A percentile compares a stretch with the other conserved stretches of the same genome.
phyloP scores from a whole-genome alignment of 92 coral and sea anemone genomes.

The Phymanthus crucifer region DNA sequence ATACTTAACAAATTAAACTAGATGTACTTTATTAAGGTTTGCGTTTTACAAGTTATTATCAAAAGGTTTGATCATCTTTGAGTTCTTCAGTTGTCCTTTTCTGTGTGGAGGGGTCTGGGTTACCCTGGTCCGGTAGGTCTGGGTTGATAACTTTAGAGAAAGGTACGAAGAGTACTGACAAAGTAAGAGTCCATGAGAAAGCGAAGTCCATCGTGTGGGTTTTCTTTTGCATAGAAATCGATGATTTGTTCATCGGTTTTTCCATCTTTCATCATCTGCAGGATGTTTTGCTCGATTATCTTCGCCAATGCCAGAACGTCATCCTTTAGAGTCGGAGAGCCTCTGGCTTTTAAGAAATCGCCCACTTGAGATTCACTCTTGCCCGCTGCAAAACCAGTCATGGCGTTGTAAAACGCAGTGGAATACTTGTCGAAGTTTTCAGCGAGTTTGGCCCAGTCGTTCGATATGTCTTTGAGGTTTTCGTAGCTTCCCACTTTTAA shows the following conservation, averaged over 20 bases:
- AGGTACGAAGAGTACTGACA: conserved; percentile 61
- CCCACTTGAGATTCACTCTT: conserved; percentile 45
- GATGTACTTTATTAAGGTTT: too few relatives aligned
- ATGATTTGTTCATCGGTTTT: conserved; percentile 61
- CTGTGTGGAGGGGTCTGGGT: not conserved
- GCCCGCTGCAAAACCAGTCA: conserved; percentile 56
- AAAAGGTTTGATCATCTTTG: not conserved
- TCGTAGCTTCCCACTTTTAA: conserved; percentile 56
- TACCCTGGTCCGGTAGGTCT: too few relatives aligned
- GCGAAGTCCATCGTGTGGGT: conserved; percentile 66
- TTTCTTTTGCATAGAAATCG: conserved; percentile 66
- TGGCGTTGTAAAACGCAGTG: conserved; percentile 59
- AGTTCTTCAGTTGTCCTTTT: not conserved
- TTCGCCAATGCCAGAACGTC: conserved; percentile 63
- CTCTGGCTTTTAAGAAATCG: conserved; percentile 32
- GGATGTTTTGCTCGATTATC: conserved; percentile 56
- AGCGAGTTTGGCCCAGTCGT: conserved; percentile 69
- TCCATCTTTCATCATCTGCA: conserved; percentile 63
- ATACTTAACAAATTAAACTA: too few relatives aligned
- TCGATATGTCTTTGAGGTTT: conserved; percentile 49
- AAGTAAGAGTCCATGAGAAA: conserved; percentile 61
- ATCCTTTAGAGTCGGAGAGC: conserved; percentile 39
- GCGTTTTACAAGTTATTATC: too few relatives aligned
- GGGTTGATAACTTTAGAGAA: conserved; percentile 6
- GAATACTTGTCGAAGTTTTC: conserved; percentile 60